Percentiles rank a stretch among this genome's conserved stretches.
Conservation (phyloP, 2,113 vertebrate species). For the Melospiza melodia region DNA sequence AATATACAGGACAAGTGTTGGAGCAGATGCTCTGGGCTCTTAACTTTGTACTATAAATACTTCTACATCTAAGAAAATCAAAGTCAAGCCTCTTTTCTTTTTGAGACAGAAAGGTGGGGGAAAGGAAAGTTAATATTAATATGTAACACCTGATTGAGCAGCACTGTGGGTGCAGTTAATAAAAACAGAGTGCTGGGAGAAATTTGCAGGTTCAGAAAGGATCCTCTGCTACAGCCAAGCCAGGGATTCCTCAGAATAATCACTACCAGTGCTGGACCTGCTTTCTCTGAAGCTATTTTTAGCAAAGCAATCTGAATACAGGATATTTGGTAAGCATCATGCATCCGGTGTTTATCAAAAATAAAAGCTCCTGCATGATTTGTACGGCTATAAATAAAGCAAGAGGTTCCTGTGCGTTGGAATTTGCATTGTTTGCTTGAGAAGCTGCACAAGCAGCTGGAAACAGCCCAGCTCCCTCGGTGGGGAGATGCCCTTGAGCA, state of each 20-base stretch:
- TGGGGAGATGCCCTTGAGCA: not conserved
- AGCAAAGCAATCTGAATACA: not conserved
- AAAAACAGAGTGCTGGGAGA: not conserved
- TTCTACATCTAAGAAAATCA: not conserved
- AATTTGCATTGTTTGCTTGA: not conserved
- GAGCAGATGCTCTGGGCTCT: not conserved
- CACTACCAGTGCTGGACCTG: not conserved
- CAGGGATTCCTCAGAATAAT: not conserved
- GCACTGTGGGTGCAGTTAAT: not conserved
- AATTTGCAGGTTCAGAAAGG: not conserved
- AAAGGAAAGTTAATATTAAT: not conserved
- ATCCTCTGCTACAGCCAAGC: not conserved
- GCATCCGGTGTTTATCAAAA: not conserved
- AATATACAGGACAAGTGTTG: not conserved
- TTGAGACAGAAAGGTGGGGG: fast-evolving
- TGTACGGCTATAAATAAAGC: conserved; percentile 20
- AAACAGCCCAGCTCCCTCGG: not conserved
- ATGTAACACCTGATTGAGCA: not conserved
- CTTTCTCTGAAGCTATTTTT: not conserved
- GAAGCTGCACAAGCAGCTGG: not conserved
- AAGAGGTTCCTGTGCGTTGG: not conserved
- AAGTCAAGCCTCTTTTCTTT: not conserved
- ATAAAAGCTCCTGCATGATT: not conserved
- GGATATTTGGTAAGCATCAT: not conserved
- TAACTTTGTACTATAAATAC: not conserved